Evolutionary conservation across 1,140 invertebrate species (phyloP), one percentile per base, ranked within the genome.

Genomic region (Apocrypta bakeri): DNA sequence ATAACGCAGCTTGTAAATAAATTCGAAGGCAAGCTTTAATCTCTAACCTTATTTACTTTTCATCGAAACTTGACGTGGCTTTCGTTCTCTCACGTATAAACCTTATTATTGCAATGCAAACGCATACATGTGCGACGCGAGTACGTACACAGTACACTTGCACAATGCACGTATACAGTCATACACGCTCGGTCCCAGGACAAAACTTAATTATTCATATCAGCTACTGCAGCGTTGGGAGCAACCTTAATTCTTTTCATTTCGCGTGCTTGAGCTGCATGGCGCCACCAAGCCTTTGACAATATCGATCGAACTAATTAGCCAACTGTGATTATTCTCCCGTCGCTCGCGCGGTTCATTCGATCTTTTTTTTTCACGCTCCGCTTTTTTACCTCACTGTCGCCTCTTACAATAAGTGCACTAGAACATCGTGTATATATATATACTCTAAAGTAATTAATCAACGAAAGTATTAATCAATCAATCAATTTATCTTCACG

Each of bases 301-400:
- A 75, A 29, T 40, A 82, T 82, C 81, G 74, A 82, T 77, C 66
- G 48, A 37, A 48, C 81, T 82, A 82, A 82, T 82, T 82, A 82
- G 66, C 61, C 48, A 61, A 76, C 48, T 42, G 31, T 42, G 56
- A 79, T 66, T 79, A 79, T 79, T 79, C 37, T 48, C 25, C 24
- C 17, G 21, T 61, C 29, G 14, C 12, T 66, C n/a, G 71, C 33
- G 2, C 1, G 37, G 33, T 21, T 66, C 27, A 29, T 21, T 25
- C 24, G 64, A 17, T 66, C n/a, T 25, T 64, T 27, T 25, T 66
- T 25, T 12, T 29, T 66, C 24, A 8, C 7, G 63, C 63, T 66
- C 12, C 4, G 24, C 7, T 66, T 66, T 66, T 66, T 27, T 4
- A 2, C 21, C 48, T n/a, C 48, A n/a, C 21, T 56, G 48, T 56